Evolutionary conservation across 2,888 invertebrate species (phyloP).

Genomic region (Resseliella maxima): DNA sequence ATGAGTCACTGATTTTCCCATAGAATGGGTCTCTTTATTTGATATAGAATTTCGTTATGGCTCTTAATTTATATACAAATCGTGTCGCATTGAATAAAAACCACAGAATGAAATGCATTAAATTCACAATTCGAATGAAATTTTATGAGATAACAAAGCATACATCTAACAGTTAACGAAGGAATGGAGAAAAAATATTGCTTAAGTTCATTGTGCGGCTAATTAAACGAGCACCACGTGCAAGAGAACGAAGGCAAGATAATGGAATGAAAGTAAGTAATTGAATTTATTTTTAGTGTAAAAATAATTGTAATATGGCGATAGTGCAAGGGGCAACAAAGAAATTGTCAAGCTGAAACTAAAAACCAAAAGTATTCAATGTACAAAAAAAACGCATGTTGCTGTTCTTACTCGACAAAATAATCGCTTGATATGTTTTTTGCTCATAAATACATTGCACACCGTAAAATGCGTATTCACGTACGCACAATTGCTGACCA

Average conservation of each 20-base stretch:
- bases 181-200: background rate
- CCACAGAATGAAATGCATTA: background rate
- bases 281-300: background rate
- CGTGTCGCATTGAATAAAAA: background rate
- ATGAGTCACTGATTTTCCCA: background rate
- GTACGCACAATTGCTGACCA: conserved; percentile 1
- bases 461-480: background rate
- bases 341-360: background rate
- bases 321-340: background rate
- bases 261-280: background rate
- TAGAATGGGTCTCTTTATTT: background rate
- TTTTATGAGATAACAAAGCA: background rate
- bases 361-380: background rate
- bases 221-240: background rate
- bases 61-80: background rate
- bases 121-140: background rate
- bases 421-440: background rate
- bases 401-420: background rate
- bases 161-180: background rate
- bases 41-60: background rate
- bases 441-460: background rate
- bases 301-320: background rate
- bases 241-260: background rate
- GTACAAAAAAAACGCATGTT: background rate
- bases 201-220: conserved; percentile 28